Percentiles rank a stretch among this genome's conserved stretches.
These are phyloP conservation scores for Chionomys nivalis DNA, from an alignment of 2,113 vertebrate species.

Conservation along the genomic window DNA sequence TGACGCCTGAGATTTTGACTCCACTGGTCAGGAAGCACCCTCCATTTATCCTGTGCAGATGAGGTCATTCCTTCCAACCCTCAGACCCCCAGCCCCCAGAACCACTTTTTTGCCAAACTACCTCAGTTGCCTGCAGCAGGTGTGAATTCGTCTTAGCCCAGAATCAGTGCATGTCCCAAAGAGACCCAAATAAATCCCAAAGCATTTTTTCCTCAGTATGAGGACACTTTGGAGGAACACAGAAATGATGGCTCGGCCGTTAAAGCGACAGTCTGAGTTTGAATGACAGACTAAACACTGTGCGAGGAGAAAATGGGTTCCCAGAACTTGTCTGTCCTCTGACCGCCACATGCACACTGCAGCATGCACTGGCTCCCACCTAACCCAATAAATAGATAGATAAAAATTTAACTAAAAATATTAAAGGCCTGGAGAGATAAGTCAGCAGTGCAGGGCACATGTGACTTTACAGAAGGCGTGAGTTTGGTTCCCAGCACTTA, in stretches of 20 bases:
- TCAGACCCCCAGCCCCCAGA: not conserved
- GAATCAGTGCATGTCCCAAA: not conserved
- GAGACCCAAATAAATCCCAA: not conserved
- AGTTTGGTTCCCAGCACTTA: not conserved
- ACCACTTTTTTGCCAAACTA: not conserved
- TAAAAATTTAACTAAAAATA: not conserved
- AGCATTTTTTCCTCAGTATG: not conserved
- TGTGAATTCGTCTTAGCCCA: rapidly evolving
- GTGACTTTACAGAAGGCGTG: not conserved
- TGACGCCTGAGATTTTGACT: slow-evolving; percentile 24
- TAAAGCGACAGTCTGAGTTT: not conserved
- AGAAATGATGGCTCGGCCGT: not conserved
- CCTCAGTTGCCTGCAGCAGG: not conserved
- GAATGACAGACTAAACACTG: not conserved
- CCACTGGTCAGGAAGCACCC: not conserved
- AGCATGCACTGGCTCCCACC: not conserved
- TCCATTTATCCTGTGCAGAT: not conserved
- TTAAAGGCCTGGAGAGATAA: not conserved
- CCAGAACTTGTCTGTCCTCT: not conserved
- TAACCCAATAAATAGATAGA: not conserved
- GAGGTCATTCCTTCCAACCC: slow-evolving; percentile 26
- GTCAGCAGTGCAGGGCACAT: no score
- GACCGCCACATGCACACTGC: not conserved
- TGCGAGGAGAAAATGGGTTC: not conserved
- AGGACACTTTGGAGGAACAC: not conserved